Evolutionary conservation across 2,797 vertebrate species (phyloP).

Genomic region (Semaprochilodus insignis): DNA sequence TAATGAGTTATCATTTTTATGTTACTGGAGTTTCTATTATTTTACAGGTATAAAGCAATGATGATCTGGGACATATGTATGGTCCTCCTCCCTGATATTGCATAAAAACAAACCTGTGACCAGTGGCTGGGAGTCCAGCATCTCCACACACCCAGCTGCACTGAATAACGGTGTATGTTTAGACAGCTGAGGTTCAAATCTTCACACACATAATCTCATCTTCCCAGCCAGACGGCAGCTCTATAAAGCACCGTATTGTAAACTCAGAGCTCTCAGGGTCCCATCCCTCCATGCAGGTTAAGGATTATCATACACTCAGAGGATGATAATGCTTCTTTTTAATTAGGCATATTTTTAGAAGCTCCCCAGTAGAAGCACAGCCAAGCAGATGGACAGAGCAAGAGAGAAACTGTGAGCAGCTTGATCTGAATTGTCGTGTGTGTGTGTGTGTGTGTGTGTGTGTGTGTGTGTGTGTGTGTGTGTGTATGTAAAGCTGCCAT

Average conservation of each 20-base stretch:
- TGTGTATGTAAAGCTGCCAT: not conserved
- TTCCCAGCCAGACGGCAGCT: slow-evolving; percentile 5
- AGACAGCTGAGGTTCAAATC: slow-evolving; percentile 26
- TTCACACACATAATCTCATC: not conserved
- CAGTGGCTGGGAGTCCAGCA: not conserved
- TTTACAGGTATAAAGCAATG: no score
- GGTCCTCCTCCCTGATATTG: not conserved
- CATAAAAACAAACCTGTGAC: not conserved
- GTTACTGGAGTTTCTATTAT: no score
- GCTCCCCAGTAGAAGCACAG: slow-evolving; percentile 36
- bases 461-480: slow-evolving; percentile 11
- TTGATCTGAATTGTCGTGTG: slow-evolving; percentile 14
- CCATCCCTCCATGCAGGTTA: slow-evolving; percentile 31
- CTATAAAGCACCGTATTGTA: slow-evolving; percentile 36
- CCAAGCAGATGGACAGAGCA: slow-evolving; percentile 48
- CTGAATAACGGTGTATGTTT: slow-evolving; percentile 25
- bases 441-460: not conserved
- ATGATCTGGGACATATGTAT: no score
- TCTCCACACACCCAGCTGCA: slow-evolving; percentile 18
- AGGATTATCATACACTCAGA: slow-evolving; percentile 26
- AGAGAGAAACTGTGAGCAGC: slow-evolving; percentile 29
- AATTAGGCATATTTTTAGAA: slow-evolving; percentile 52
- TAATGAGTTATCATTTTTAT: no score
- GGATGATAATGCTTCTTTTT: slow-evolving; percentile 42
- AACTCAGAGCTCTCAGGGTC: slow-evolving; percentile 28